Evolutionary conservation across 2,113 vertebrate species (phyloP), one percentile per base, ranked within the genome.

Genomic region (Paraplagusia blochii): DNA sequence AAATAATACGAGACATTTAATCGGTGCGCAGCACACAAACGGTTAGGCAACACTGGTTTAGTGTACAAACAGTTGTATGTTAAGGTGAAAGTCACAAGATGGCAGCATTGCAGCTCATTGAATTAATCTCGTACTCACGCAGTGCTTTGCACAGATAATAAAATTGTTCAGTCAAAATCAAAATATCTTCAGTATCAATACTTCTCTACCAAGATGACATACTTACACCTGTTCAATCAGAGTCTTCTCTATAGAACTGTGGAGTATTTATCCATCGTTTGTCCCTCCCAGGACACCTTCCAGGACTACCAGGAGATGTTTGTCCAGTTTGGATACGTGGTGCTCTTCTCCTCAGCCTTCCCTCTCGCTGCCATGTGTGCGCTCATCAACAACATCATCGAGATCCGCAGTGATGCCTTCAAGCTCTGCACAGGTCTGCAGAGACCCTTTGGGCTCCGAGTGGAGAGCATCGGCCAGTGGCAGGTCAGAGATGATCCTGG

Each of bases 231-330:
- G 19, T 8, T 17, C 42, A 5, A 17, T 19, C 16, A 8, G 10
- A 50, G 8, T 4, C 11, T 42, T 51, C 35, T 5, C 34, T n/a
- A 1, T 36, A 8, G 9, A 47, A 15, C n/a, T 58, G 40, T 29
- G 15, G 15, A 29, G 53, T 53, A 63, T 61, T 35, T 18, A 5
- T 58, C 18, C 12, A 4, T 29, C 22, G 17, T 22, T 66, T 54
- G 39, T 61, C 15, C 49, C 57, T 58, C 36, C 1, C 86, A 99
- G 96, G 96, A 97, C 89, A 95, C 96, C 0, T 95, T 98, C 87
- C 93, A 96, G 81, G 97, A 98, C 88, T 97, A 97, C 85, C 96
- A 98, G 76, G 97, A 99, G 89, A 98, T 99, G 97, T 97, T 98
- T 65, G 92, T 98, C 75, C 96, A 99, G 90, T 99, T 99, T 0